Base-by-base conservation (phyloP, 2,113 vertebrate species). In the Salvelinus fontinalis region DNA sequence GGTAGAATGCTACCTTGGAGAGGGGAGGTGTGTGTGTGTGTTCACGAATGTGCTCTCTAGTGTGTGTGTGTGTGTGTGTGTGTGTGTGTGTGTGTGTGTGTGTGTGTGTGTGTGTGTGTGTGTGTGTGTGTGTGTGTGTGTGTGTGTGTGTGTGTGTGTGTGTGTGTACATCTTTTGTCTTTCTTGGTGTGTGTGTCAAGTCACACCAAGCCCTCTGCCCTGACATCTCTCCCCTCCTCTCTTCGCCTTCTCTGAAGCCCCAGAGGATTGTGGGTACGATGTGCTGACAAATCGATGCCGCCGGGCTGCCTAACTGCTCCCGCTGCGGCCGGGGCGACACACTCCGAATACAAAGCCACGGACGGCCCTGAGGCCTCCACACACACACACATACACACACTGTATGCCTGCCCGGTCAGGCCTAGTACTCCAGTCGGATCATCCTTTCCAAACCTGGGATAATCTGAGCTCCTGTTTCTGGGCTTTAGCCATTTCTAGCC, bases 161-260 rank as follows among this genome's bases (percentile, higher is more conserved):
- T 24, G 9, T 44, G 39, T 44, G 39, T 44, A 44, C 39, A 9
- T 44, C 39, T 44, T 44, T 11, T 44, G 9, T 11, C 9, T 44
- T 44, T 44, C 9, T 11, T 11, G 39, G 9, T 44, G 60, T 62
- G 4, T 80, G 80, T 75, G 67, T 81, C 59, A 22, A 73, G 60
- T 79, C 31, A 26, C 71, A 75, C 60, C 29, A 24, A 24, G 8
- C 71, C 49, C 65, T n/a, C 22, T 29, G 4, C 7, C 29, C 75
- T 44, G 39, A 44, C 39, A 44, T 44, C 39, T 24, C 66, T 73
- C 71, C 75, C 68, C 7, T 49, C 39, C 34, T 74, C 72, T 34
- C 27, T 74, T 22, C 27, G 48, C 70, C 66, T 60, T 83, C 64
- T 76, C 51, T 54, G 51, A 14, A 54, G 51, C 51, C 51, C 51